phyloP scores from a whole-genome alignment of 2,113 vertebrate species.

The Lagenorhynchus albirostris region DNA sequence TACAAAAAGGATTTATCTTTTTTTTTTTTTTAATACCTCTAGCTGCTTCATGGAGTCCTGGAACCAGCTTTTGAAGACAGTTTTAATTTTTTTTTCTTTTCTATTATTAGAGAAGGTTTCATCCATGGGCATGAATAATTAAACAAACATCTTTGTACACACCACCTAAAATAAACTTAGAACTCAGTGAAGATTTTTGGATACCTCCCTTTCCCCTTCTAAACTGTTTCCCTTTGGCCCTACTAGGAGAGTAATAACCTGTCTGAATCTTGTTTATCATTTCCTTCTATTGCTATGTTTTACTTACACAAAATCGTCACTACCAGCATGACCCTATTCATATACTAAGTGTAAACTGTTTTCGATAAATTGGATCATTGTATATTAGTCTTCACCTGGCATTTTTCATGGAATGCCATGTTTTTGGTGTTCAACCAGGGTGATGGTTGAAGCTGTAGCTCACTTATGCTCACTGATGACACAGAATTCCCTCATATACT shows the following conservation, averaged over 20 bases:
- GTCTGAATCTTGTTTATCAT: neutral
- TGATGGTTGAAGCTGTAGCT: neutral
- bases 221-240: no score
- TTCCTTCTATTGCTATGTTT: neutral
- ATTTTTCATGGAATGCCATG: neutral
- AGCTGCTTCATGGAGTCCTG: neutral
- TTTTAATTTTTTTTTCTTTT: neutral
- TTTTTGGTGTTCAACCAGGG: neutral
- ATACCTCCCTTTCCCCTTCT: neutral
- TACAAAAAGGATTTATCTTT: neutral
- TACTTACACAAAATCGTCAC: neutral
- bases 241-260: fast-evolving
- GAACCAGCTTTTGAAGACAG: neutral
- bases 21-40: neutral
- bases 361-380: neutral
- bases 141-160: neutral
- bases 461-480: no score
- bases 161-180: neutral
- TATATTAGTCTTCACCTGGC: neutral
- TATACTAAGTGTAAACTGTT: neutral
- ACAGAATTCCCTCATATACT: neutral
- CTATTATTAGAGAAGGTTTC: neutral
- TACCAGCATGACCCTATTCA: no score
- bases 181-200: fast-evolving
- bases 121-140: neutral